These are phyloP conservation scores for Heterodera carotae DNA, from an alignment of 1,140 invertebrate species.

Conservation along the genomic window DNA sequence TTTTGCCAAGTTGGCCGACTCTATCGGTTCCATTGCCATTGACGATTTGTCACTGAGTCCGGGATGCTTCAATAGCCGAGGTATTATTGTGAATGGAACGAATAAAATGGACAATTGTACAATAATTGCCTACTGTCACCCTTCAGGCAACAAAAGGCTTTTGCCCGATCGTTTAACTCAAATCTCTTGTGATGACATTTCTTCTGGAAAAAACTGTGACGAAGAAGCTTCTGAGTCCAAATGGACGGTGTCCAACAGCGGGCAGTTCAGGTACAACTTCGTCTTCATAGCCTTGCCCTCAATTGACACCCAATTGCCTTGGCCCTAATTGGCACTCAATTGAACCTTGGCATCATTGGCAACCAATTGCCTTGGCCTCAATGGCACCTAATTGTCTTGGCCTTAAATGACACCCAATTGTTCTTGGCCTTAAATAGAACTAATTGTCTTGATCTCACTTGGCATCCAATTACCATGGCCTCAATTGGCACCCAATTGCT, in stretches of 20 bases:
- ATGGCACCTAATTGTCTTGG: too few relatives aligned
- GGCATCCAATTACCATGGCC: too few relatives aligned
- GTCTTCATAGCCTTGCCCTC: too few relatives aligned
- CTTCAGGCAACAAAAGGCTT: background rate
- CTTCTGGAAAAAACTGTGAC: background rate
- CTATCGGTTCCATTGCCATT: conserved; percentile 47
- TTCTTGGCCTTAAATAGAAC: too few relatives aligned
- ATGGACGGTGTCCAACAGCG: conserved; percentile 38
- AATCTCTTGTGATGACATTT: background rate
- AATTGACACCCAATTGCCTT: too few relatives aligned
- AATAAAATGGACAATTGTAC: too few relatives aligned
- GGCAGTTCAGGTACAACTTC: conserved; percentile 35
- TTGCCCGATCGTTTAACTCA: background rate
- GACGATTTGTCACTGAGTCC: conserved; percentile 55
- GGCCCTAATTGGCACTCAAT: too few relatives aligned
- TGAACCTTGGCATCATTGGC: too few relatives aligned
- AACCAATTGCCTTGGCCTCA: too few relatives aligned
- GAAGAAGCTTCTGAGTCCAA: conserved; percentile 14
- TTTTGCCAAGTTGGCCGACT: conserved; percentile 53
- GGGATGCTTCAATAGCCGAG: conserved; percentile 42
- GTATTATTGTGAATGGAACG: background rate
- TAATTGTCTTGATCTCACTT: too few relatives aligned
- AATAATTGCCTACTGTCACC: background rate
- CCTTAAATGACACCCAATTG: too few relatives aligned
- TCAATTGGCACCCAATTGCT: too few relatives aligned